Evolutionary conservation across 2,888 invertebrate genomes (phyloP).

Genomic region (Hipparchia sbordonii): DNA sequence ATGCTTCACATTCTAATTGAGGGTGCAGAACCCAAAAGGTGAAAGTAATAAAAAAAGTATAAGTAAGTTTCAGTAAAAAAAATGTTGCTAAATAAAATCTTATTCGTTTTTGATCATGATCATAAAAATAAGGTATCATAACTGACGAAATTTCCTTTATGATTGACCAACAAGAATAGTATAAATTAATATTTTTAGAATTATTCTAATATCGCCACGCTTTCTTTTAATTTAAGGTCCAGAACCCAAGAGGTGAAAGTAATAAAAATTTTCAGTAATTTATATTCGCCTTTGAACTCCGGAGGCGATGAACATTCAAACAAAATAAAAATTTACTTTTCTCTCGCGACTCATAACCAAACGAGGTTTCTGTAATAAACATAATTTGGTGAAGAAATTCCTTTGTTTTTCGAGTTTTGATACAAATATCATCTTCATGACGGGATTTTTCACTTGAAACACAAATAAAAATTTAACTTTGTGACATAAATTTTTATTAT

Average conservation of each 20-base stretch:
- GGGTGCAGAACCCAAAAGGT: too few species aligned
- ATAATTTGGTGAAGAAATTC: slow-evolving; percentile 28
- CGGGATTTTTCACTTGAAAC: slow-evolving; percentile 21
- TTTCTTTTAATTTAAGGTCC: background rate
- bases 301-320: background rate
- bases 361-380: slow-evolving; percentile 33
- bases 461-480: slow-evolving; percentile 8
- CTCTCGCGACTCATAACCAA: slow-evolving; percentile 29
- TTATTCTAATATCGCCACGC: background rate
- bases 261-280: slow-evolving; percentile 33
- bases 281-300: slow-evolving; percentile 34
- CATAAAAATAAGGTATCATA: too few species aligned
- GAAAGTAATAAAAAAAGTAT: too few species aligned
- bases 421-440: slow-evolving; percentile 16
- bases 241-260: slow-evolving; percentile 21
- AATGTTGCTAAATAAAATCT: too few species aligned
- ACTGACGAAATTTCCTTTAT: background rate
- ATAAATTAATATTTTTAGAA: background rate
- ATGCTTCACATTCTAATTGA: too few species aligned
- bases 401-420: slow-evolving; percentile 23
- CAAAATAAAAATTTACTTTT: slow-evolving; percentile 31
- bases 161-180: background rate
- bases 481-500: background rate
- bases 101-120: too few species aligned
- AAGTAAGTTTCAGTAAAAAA: too few species aligned